Evolutionary conservation across 2,888 invertebrate genomes (phyloP), one percentile per base, ranked within the genome.

Genomic region (Netelia virgata): DNA sequence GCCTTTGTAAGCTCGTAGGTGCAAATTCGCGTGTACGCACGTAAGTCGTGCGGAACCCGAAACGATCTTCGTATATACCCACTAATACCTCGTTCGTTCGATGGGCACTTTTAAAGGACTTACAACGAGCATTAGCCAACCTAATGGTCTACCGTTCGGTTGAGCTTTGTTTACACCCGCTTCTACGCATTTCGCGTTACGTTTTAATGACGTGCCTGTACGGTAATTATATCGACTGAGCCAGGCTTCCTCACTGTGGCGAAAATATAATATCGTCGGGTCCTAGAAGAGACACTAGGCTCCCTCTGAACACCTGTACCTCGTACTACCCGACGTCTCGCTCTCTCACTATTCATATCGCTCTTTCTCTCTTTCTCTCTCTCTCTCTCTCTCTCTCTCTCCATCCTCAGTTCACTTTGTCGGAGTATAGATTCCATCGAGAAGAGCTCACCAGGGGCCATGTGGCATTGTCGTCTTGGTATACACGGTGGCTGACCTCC

Each of bases 401-500:
- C 47, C 47, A 66, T 3, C 55, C 14, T 68, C 28, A 69, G 41
- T 53, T 57, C 36, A 76, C 59, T 77, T 77, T 57, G 61, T 78
- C 78, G 63, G 36, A 73, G 64, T 63, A 69, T 41, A 73, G 73
- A 74, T 83, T 78, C 53, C 68, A 77, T 72, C 74, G 55, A 83
- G 73, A 73, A 78, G 73, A 74, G 78, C 63, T 70, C 83, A 55
- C 23, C 75, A 43, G 69, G 75, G 74, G 69, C 73, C 36, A 18
- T 36, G 74, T 11, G 55, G 83, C 83, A 83, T 83, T 83, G 78
- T 83, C 79, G 75, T 79, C 53, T 59, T 75, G 74, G 79, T 70
- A 75, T 75, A 79, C 64, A 64, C 83, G 79, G 83, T 79, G 78
- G 83, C 74, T 83, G 74, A 83, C 79, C 83, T 83, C 79, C 79